Conservation (phyloP, 2,888 invertebrate species). For the Zygaena filipendulae region DNA sequence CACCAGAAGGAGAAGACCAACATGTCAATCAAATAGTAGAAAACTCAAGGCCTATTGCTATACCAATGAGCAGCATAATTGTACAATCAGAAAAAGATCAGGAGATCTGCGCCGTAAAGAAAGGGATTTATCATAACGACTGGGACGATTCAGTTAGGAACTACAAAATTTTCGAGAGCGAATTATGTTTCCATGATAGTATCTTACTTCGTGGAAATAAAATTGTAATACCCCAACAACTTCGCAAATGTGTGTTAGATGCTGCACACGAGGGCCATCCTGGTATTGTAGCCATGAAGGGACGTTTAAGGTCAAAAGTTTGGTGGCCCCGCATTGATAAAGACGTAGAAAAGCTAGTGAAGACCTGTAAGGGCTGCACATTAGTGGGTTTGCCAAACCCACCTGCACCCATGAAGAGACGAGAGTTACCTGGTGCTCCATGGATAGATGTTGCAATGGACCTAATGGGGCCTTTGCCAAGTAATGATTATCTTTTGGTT, state of each 20-base stretch:
- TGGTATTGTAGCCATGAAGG: conserved; percentile 8
- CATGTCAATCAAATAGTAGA: too few relatives aligned
- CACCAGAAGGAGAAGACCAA: too few relatives aligned
- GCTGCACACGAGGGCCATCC: too few relatives aligned
- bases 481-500: conserved; percentile 4
- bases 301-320: conserved; percentile 6
- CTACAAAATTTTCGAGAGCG: conserved; percentile 20
- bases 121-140: too few relatives aligned
- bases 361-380: conserved; percentile 15
- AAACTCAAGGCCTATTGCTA: too few relatives aligned
- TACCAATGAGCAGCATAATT: too few relatives aligned
- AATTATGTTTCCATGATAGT: conserved; percentile 22
- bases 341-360: conserved; percentile 6
- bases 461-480: conserved; percentile 13
- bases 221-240: conserved; percentile 15
- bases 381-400: conserved; percentile 9
- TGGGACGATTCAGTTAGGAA: too few relatives aligned
- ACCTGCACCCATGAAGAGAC: conserved; percentile 10
- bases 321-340: conserved; percentile 13
- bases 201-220: conserved; percentile 17
- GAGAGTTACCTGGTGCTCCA: conserved; percentile 12
- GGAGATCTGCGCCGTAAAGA: too few relatives aligned
- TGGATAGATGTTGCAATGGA: conserved; percentile 20
- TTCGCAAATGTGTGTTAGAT: conserved; percentile 12
- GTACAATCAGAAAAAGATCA: too few relatives aligned